Percentiles rank a stretch among this genome's conserved stretches.
Conservation (phyloP, 2,113 vertebrate genomes). For the Megaleporinus macrocephalus region DNA sequence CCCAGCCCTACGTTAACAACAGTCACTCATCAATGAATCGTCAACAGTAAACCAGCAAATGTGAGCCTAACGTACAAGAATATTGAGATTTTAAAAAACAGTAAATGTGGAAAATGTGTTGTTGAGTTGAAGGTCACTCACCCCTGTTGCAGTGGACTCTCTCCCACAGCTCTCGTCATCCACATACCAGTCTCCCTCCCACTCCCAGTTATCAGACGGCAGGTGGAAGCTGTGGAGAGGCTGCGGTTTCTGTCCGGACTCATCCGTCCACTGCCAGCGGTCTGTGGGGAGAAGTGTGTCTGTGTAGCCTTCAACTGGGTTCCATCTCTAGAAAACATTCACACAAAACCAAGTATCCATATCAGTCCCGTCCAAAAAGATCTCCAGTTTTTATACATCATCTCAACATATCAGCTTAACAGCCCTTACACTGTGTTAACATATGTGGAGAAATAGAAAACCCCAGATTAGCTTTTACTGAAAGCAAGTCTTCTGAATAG, state of each 20-base stretch:
- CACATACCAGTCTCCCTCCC: slow-evolving; percentile 99
- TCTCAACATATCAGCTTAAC: too few species aligned
- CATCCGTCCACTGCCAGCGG: slow-evolving; percentile 97
- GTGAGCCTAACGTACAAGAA: not conserved
- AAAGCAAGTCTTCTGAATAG: too few species aligned
- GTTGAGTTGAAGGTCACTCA: slow-evolving; percentile 72
- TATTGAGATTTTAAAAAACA: too few species aligned
- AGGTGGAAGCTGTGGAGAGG: slow-evolving; percentile 88
- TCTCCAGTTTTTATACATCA: too few species aligned
- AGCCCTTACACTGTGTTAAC: too few species aligned
- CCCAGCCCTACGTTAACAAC: slow-evolving; percentile 85
- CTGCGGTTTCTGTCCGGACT: slow-evolving; percentile 87
- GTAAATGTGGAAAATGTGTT: not conserved
- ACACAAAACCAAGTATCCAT: not conserved
- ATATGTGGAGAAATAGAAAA: too few species aligned
- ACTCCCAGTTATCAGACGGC: slow-evolving; percentile 94
- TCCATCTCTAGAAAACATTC: slow-evolving; percentile 87
- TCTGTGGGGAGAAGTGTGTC: slow-evolving; percentile 93
- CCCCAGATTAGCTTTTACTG: too few species aligned
- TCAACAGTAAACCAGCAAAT: not conserved
- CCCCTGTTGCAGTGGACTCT: slow-evolving; percentile 93
- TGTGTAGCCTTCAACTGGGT: slow-evolving; percentile 94
- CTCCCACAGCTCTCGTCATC: slow-evolving; percentile 96
- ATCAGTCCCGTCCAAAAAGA: not conserved
- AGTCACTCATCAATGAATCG: not conserved